phyloP scores from a whole-genome alignment of 1,140 invertebrate species.

The Drosophila truncata region DNA sequence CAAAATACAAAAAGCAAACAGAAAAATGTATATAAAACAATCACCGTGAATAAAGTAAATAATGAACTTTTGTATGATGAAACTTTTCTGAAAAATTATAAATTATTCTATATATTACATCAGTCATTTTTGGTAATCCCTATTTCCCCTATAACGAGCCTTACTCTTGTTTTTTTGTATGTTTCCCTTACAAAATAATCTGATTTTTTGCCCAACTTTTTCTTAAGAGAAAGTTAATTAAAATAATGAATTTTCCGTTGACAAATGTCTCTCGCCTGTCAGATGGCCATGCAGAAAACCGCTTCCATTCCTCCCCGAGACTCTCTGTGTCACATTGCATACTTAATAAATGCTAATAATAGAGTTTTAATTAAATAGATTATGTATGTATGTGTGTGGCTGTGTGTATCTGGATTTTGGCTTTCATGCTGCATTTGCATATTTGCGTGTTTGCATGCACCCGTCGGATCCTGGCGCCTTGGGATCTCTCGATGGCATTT shows the following conservation, averaged over 20 bases:
- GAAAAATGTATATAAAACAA: constrained; percentile 31
- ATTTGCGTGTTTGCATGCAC: constrained; percentile 61
- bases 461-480: constrained; percentile 29
- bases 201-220: constrained; percentile 9
- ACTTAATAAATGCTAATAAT: constrained; percentile 73
- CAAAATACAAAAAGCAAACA: not conserved
- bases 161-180: constrained; percentile 32
- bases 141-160: not conserved
- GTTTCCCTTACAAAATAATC: constrained; percentile 55
- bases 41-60: constrained; percentile 1
- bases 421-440: constrained; percentile 63
- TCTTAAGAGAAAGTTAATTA: constrained; percentile 85
- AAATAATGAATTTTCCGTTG: constrained; percentile 83
- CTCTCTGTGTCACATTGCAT: constrained; percentile 42
- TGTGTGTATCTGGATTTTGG: constrained; percentile 37
- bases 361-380: constrained; percentile 80
- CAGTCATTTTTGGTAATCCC: not conserved
- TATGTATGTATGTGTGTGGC: constrained; percentile 24
- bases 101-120: not conserved
- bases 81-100: not conserved
- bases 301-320: constrained; percentile 1
- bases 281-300: constrained; percentile 34
- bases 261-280: constrained; percentile 73
- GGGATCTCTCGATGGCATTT: constrained; percentile 52
- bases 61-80: not conserved